Evolutionary conservation across 2,888 invertebrate genomes (phyloP).

Genomic region (Muscina levida): DNA sequence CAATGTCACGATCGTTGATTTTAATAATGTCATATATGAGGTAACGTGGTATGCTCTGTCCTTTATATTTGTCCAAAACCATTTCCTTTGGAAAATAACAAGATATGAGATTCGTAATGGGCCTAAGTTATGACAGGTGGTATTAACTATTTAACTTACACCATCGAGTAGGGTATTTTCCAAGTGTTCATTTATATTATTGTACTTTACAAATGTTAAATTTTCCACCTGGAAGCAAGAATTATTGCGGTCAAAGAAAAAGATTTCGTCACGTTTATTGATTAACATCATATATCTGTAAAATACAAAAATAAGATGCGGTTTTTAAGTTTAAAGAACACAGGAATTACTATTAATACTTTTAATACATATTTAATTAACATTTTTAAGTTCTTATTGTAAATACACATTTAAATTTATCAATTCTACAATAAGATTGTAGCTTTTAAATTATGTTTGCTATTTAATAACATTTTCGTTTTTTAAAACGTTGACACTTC

Average conservation of each 20-base stretch:
- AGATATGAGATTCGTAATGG: slow-evolving; percentile 49
- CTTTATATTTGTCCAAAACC: slow-evolving; percentile 93
- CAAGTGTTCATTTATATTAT: slow-evolving; percentile 86
- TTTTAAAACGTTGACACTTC: too few relatives aligned
- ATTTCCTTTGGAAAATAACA: slow-evolving; percentile 86
- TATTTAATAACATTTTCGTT: too few relatives aligned
- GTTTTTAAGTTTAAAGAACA: too few relatives aligned
- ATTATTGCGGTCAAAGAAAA: slow-evolving; percentile 97
- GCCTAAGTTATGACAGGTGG: neutral
- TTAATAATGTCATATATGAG: slow-evolving; percentile 96
- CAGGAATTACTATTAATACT: too few relatives aligned
- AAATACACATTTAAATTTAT: too few relatives aligned
- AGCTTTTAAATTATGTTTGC: too few relatives aligned
- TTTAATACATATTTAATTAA: too few relatives aligned
- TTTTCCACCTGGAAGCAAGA: slow-evolving; percentile 92
- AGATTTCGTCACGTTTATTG: slow-evolving; percentile 90
- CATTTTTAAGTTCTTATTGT: too few relatives aligned
- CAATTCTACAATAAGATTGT: too few relatives aligned
- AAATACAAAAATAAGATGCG: slow-evolving; percentile 26
- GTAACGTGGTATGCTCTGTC: slow-evolving; percentile 90
- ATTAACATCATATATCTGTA: slow-evolving; percentile 96
- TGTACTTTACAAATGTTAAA: slow-evolving; percentile 88
- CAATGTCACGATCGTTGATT: slow-evolving; percentile 88
- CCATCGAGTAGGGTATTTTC: slow-evolving; percentile 94
- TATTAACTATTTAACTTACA: slow-evolving; percentile 81